Conservation (phyloP, 2,888 invertebrate genomes). For the Petrolisthes cinctipes region DNA sequence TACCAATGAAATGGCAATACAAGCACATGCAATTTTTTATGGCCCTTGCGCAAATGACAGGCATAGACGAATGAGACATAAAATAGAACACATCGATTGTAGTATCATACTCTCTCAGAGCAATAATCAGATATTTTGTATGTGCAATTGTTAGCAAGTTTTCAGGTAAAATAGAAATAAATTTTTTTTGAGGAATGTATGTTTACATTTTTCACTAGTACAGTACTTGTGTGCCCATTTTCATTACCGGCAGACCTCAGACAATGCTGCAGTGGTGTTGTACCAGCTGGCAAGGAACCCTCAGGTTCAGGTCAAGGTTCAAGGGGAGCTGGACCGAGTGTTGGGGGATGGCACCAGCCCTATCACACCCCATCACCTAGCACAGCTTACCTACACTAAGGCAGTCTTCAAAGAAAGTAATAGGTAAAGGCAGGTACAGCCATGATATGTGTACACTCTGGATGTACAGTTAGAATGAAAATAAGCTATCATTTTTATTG, state of each 20-base stretch:
- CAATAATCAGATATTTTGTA: no score
- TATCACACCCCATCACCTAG: slow-evolving; percentile 42
- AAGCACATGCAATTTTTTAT: no score
- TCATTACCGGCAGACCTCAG: slow-evolving; percentile 9
- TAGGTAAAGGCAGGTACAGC: slow-evolving; percentile 36
- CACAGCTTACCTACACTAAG: slow-evolving; percentile 42
- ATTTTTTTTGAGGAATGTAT: no score
- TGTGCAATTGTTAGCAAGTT: no score
- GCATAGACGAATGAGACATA: no score
- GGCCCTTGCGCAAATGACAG: no score
- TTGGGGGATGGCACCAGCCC: slow-evolving; percentile 45
- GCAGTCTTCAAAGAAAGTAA: slow-evolving; percentile 46
- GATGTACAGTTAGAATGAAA: neutral
- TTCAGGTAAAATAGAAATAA: no score
- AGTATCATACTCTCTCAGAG: no score
- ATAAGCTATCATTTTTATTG: neutral
- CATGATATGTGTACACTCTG: neutral
- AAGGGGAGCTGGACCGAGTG: slow-evolving; percentile 75
- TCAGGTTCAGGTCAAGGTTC: slow-evolving; percentile 77
- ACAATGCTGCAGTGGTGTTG: slow-evolving; percentile 69
- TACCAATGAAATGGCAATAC: no score
- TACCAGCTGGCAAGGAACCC: slow-evolving; percentile 80
- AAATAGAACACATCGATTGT: no score
- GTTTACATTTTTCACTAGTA: no score
- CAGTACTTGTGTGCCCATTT: neutral